Conservation (phyloP, 2,888 invertebrate species). For the Melanophora roralis region DNA sequence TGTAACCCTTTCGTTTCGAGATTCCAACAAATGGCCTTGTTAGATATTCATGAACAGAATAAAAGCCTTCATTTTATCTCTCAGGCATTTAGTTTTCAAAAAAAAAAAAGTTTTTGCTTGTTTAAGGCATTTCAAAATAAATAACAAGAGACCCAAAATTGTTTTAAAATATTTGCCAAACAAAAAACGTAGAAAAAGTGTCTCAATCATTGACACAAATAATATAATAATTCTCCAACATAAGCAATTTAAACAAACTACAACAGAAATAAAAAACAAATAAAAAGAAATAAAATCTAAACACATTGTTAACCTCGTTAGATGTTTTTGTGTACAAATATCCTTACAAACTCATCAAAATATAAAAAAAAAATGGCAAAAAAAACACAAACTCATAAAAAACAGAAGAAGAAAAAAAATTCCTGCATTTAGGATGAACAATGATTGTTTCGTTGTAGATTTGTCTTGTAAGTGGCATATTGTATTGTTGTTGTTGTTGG, state of each 20-base stretch:
- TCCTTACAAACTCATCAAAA: constrained; percentile 33
- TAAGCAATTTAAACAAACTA: constrained; percentile 13
- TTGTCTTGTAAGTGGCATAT: neutral
- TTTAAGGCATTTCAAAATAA: neutral
- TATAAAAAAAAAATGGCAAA: neutral
- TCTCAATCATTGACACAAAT: constrained; percentile 10
- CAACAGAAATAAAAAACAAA: neutral
- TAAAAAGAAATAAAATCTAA: constrained; percentile 19
- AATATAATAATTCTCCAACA: constrained; percentile 6
- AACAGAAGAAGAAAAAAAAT: constrained; percentile 11
- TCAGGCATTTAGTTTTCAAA: neutral
- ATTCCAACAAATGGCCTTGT: neutral
- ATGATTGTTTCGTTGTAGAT: constrained; percentile 11
- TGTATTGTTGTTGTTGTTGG: neutral
- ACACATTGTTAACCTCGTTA: constrained; percentile 39
- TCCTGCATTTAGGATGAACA: constrained; percentile 12
- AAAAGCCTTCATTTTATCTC: neutral
- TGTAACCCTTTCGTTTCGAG: neutral
- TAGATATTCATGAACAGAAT: neutral
- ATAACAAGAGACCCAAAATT: neutral
- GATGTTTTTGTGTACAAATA: constrained; percentile 11
- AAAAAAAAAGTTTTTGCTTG: neutral
- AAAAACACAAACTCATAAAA: neutral
- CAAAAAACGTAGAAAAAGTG: neutral
- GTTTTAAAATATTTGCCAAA: neutral